Base-by-base conservation (phyloP, 2,888 invertebrate genomes). In the Hesperia comma region DNA sequence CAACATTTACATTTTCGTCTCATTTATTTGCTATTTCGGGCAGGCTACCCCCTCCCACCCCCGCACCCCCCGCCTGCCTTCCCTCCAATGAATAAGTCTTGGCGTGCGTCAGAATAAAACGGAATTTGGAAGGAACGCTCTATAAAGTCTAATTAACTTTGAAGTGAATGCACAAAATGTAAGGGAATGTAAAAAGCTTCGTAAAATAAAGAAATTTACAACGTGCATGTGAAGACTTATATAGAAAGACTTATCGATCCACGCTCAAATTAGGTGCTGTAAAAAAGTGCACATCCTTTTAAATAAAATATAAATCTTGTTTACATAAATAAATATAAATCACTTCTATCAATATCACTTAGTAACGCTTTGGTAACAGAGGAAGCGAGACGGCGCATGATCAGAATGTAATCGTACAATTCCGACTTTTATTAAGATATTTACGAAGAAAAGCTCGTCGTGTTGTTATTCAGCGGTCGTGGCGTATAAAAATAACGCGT, bases 1-100 rank as follows among this genome's bases (percentile, higher is more conserved):
- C 89, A 88, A 91, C 92, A 92, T 92, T 92, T 92, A 92, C 92
- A 92, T 92, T 92, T 92, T 92, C 92, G 92, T 91, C 92, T 92
- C 92, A 92, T 92, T 92, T 92, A 92, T 92, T 91, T 91, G 92
- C 92, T 92, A 92, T 92, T 92, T 92, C 90, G 90, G 86, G 90
- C 87, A 78, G 80, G 80, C 80, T 53, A 66, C 79, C 77, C 81
- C 77, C 80, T 77, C 79, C 74, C 77, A 69, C 74, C 73, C 71
- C 70, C 72, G 68, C 73, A 63, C 78, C 79, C 82, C 81, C 77
- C 82, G 72, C 71, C 75, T 78, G 79, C 81, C 84, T 79, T 82
- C 83, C 80, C 84, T 83, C 86, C 87, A 89, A 87, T 88, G 90
- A 91, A 91, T 89, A 92, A 92, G 86, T 90, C 90, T 88, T 82